These are phyloP conservation scores for Adrianichthys oophorus DNA, from an alignment of 2,797 vertebrate species.

Conservation along the genomic window DNA sequence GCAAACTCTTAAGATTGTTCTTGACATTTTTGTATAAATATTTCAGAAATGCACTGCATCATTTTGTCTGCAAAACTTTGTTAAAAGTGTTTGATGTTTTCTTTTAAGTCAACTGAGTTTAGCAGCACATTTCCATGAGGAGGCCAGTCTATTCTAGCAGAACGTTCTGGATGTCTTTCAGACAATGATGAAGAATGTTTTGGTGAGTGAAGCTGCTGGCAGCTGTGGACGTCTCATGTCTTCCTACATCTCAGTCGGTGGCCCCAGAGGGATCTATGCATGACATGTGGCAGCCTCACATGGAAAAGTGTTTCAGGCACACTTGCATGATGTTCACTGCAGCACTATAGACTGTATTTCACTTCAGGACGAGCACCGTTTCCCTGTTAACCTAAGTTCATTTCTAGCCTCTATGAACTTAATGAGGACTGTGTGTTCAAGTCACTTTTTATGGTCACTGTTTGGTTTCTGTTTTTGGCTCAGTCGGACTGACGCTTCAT, in stretches of 20 bases:
- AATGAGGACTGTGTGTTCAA: conserved; percentile 21
- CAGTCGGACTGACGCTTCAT: conserved; percentile 26
- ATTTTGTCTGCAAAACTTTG: no score
- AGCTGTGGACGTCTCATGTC: conserved; percentile 66
- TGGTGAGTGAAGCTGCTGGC: conserved; percentile 49
- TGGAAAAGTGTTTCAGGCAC: conserved; percentile 54
- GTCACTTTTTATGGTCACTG: background rate
- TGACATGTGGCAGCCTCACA: conserved; percentile 47
- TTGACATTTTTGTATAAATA: no score
- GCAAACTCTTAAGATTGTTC: no score
- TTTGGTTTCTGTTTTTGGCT: conserved; percentile 20
- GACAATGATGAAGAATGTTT: conserved; percentile 89
- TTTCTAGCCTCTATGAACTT: conserved; percentile 29
- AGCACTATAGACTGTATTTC: conserved; percentile 40
- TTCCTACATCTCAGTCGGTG: conserved; percentile 60
- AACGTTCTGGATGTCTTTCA: conserved; percentile 54
- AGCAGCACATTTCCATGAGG: no score
- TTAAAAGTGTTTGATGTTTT: no score
- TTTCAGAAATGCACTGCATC: no score
- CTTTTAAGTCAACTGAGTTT: no score
- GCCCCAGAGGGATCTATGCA: conserved; percentile 60
- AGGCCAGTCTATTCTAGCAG: conserved; percentile 4
- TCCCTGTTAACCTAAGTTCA: conserved; percentile 71
- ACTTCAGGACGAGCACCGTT: conserved; percentile 39
- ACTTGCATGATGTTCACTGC: conserved; percentile 61